phyloP scores from a whole-genome alignment of 1,140 invertebrate species.

The Agrypnia vestita region DNA sequence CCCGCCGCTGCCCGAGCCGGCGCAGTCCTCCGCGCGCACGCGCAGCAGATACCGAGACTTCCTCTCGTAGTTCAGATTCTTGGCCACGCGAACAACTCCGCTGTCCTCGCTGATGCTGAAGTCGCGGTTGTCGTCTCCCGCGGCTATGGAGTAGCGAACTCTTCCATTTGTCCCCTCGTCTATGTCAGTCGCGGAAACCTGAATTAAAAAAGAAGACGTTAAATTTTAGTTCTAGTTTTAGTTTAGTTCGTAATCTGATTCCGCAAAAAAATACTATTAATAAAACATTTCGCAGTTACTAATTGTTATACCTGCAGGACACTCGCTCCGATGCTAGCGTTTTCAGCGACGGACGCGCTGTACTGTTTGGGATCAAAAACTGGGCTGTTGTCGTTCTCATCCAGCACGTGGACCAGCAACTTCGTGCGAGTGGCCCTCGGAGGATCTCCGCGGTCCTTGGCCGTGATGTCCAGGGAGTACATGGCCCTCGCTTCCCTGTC shows the following conservation, averaged over 20 bases:
- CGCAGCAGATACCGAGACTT: constrained; percentile 87
- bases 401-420: constrained; percentile 84
- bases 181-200: constrained; percentile 92
- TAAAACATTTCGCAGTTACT: no score
- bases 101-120: constrained; percentile 92
- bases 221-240: no score
- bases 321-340: constrained; percentile 93
- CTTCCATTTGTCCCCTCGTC: constrained; percentile 92
- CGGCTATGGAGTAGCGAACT: constrained; percentile 88
- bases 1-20: constrained; percentile 75
- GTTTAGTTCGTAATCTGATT: no score
- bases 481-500: constrained; percentile 89
- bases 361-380: constrained; percentile 92
- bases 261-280: no score
- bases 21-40: constrained; percentile 92
- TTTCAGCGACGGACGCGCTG: constrained; percentile 90
- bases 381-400: constrained; percentile 96
- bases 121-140: constrained; percentile 93
- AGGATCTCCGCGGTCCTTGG: constrained; percentile 91
- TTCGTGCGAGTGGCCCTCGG: constrained; percentile 80
- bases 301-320: constrained; percentile 81
- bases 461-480: constrained; percentile 87
- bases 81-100: constrained; percentile 90
- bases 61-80: constrained; percentile 93
- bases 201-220: no score